phyloP scores from a whole-genome alignment of 2,888 invertebrate genomes.

The Parapristionchus giblindavisi region DNA sequence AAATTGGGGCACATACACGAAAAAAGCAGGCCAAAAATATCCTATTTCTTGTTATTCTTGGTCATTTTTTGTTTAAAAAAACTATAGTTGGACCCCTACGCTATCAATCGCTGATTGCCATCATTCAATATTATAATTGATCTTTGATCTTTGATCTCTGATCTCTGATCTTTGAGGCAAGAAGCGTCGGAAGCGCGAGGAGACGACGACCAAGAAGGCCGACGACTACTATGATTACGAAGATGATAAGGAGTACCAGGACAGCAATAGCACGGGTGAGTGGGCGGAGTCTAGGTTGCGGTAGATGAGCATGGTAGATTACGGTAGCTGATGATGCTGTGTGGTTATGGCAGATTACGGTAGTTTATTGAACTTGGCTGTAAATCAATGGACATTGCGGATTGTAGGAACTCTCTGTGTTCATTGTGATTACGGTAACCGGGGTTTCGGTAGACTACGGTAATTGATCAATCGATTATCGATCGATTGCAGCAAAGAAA shows the following conservation, averaged over 20 bases:
- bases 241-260: conserved; percentile 56
- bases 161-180: conserved; percentile 43
- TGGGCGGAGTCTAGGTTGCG: not conserved
- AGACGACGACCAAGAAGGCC: conserved; percentile 31
- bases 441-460: not conserved
- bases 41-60: too few species aligned
- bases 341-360: not conserved
- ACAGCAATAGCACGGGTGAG: conserved; percentile 31
- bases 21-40: too few species aligned
- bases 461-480: not conserved
- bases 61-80: too few species aligned
- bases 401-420: not conserved
- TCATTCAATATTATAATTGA: too few species aligned
- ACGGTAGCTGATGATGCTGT: not conserved
- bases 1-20: too few species aligned
- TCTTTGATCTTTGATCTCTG: too few species aligned
- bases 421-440: not conserved
- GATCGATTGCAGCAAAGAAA: conserved; percentile 39
- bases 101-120: too few species aligned
- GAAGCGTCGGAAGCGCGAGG: conserved; percentile 54
- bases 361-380: too few species aligned
- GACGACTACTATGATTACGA: conserved; percentile 62
- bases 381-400: not conserved
- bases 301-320: not conserved
- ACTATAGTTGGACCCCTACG: too few species aligned